Evolutionary conservation across 2,113 vertebrate genomes (phyloP), one percentile per base, ranked within the genome.

Genomic region (Cacatua alba): DNA sequence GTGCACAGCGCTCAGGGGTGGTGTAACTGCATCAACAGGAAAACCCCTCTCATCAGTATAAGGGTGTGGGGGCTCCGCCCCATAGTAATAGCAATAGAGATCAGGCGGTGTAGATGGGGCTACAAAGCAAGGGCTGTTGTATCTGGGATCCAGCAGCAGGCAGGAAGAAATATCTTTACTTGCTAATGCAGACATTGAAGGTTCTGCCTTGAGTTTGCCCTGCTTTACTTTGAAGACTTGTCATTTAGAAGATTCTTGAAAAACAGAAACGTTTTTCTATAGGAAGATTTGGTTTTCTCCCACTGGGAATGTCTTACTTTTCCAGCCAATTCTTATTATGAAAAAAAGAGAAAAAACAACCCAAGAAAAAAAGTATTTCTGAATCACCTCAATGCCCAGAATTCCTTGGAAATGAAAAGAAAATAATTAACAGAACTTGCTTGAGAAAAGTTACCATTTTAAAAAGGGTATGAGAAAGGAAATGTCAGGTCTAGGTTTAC

Each of bases 31-130:
- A 55, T 5, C 35, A 25, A 28, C 41, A 55, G 55, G 16, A 67
- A 63, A 51, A 35, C 2, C 25, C 20, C 33, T 57, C 35, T 46
- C 48, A 13, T 55, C 48, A 52, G 25, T 10, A 15, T 62, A 72
- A 68, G 10, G 28, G 11, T 0, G 0, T 7, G 19, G 43, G 5
- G 15, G 8, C 13, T 76, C 25, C 43, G 16, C 12, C 15, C 39
- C 37, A 15, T 16, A 69, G 20, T 33, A 74, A 13, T 6, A 51
- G 17, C 25, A 41, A 13, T 26, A 79, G 81, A 60, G 72, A 43
- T 1, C 17, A 20, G 37, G 37, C 29, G n/a, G 18, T 19, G 11
- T n/a, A 46, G 33, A 5, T 37, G 13, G 20, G 64, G 33, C 41
- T 83, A 23, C 13, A 48, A 35, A 64, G 41, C n/a, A 75, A 33